A percentile compares a stretch with the other conserved stretches of the same genome.
Evolutionary conservation across 2,113 vertebrate genomes (phyloP).

Genomic region (Cyrtonyx montezumae): DNA sequence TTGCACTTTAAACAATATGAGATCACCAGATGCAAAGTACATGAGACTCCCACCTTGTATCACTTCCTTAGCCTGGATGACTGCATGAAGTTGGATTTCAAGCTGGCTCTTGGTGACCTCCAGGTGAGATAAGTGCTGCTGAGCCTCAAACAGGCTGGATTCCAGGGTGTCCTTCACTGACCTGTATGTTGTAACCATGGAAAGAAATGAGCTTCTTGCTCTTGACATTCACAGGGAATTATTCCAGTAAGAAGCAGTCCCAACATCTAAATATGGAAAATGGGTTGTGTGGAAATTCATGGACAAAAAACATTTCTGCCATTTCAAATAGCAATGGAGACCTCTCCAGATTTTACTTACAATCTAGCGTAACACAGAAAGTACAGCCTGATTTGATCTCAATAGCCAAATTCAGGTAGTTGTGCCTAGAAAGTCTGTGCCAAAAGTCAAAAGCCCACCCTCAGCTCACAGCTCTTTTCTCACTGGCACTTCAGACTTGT

Average conservation of each 20-base stretch:
- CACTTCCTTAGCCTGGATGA: constrained; percentile 82
- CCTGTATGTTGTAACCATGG: constrained; percentile 49
- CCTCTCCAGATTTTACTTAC: neutral
- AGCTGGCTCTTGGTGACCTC: constrained; percentile 80
- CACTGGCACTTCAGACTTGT: neutral
- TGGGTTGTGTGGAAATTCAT: fast-evolving
- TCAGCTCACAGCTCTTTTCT: neutral
- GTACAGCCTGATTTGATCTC: neutral
- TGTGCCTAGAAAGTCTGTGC: neutral
- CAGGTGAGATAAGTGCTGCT: constrained; percentile 76
- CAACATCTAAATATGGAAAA: neutral
- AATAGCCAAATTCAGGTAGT: fast-evolving
- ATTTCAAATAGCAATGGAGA: neutral
- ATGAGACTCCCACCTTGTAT: constrained; percentile 78
- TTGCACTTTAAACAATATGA: neutral
- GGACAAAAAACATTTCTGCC: neutral
- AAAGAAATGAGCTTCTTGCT: neutral
- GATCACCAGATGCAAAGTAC: neutral
- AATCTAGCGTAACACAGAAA: neutral
- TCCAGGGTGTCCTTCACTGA: constrained; percentile 77
- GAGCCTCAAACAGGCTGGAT: constrained; percentile 77
- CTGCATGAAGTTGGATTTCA: constrained; percentile 76
- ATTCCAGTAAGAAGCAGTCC: neutral
- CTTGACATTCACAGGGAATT: neutral
- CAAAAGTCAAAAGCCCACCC: neutral